Conservation (phyloP, 2,888 invertebrate genomes). For the Plutella xylostella region DNA sequence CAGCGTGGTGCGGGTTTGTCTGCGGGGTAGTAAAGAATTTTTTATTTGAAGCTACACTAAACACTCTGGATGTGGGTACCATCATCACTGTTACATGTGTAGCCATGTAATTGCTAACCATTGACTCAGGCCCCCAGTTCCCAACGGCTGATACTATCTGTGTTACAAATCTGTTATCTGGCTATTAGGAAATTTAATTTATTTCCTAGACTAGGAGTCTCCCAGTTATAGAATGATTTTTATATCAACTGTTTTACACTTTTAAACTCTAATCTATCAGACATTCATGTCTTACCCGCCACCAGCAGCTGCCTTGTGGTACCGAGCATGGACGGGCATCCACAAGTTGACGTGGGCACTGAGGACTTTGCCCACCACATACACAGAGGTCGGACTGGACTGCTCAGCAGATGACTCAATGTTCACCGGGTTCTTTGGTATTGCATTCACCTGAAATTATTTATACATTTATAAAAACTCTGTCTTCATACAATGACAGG, state of each 20-base stretch:
- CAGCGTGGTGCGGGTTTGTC: conserved; percentile 33
- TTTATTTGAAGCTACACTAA: too few species aligned
- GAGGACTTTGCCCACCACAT: conserved; percentile 29
- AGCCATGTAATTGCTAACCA: too few species aligned
- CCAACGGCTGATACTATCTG: too few species aligned
- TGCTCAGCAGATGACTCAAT: conserved; percentile 39
- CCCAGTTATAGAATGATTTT: too few species aligned
- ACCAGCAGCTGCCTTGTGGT: conserved; percentile 35
- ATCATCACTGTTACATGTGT: too few species aligned
- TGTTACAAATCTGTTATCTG: too few species aligned
- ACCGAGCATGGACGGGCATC: conserved; percentile 53
- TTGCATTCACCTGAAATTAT: conserved; percentile 20
- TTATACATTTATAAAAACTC: conserved; percentile 3
- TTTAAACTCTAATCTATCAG: background rate
- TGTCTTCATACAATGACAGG: too few species aligned
- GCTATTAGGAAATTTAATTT: too few species aligned
- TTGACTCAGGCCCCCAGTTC: too few species aligned
- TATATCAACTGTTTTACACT: too few species aligned
- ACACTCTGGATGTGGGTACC: too few species aligned
- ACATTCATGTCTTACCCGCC: conserved; percentile 37
- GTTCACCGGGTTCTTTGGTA: conserved; percentile 38
- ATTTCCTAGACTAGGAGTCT: too few species aligned
- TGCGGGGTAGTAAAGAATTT: conserved; percentile 17
- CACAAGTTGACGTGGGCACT: conserved; percentile 26
- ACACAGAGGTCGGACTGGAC: conserved; percentile 30